Base-by-base conservation (phyloP, 1,140 invertebrate species). In the Drosophila carrolli region DNA sequence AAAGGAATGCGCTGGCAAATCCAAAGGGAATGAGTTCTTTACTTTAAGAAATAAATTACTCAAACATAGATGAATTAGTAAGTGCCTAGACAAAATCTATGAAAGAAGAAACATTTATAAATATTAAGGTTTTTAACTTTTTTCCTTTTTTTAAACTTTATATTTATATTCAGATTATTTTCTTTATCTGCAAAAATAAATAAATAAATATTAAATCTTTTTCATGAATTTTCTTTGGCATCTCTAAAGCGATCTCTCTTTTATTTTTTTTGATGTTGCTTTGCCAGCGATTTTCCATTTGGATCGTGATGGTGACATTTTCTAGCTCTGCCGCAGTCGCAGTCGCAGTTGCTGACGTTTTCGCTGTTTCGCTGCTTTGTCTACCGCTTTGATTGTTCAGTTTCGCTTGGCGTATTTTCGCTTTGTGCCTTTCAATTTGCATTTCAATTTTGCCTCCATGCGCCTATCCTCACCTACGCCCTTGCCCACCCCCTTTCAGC, bases 361-460 rank as follows among this genome's bases (percentile, higher is more conserved):
- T 54, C 38, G 46, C 65, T n/a, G 68, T 50, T 44, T 54, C 43
- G 55, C 59, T 75, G 54, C 54, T 58, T 86, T 85, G 78, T 85
- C 74, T 75, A 61, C 54, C 53, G 73, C 59, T 70, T 86, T 81
- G 81, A 85, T 84, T 84, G 81, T 67, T 70, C 75, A 47, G 68
- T 46, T 74, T 60, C 73, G 73, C 73, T 56, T 84, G 67, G 66
- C 81, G 53, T 63, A 75, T 75, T 82, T 78, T 86, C 55, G 82
- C 82, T 85, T 81, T 82, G 78, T 85, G 83, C 75, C 78, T 86
- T 77, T 85, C 82, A 86, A 85, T 85, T 86, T 85, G 82, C 82
- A 85, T 86, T 85, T 78, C 75, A 86, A 82, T 86, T 86, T 66
- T 41, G 54, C 44, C 59, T 57, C 61, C 73, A 44, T 75, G 23